Percentiles rank a stretch among this genome's conserved stretches.
phyloP scores from a whole-genome alignment of 1,140 invertebrate genomes.

The Conus ventricosus region DNA sequence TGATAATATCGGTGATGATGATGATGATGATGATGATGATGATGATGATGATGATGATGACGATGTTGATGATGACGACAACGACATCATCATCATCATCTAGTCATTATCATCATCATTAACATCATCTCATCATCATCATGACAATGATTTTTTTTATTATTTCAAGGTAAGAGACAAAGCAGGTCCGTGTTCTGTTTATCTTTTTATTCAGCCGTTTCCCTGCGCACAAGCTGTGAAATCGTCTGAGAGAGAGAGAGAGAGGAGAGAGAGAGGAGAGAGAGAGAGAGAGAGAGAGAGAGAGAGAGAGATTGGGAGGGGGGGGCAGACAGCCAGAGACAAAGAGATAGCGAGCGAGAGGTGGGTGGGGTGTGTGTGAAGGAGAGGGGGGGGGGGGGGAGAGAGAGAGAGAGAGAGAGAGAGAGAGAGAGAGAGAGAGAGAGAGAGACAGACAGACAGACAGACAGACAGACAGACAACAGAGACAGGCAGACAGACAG shows the following conservation, averaged over 20 bases:
- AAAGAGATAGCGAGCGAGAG: not conserved
- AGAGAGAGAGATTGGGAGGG: not conserved
- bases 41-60: too few species aligned
- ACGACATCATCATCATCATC: not conserved
- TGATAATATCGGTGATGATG: too few species aligned
- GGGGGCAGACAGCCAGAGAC: not conserved
- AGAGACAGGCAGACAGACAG: not conserved
- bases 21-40: too few species aligned
- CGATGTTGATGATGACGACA: not conserved
- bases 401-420: too few species aligned
- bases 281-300: conserved; percentile 7
- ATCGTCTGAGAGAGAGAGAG: not conserved
- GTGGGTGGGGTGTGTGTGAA: not conserved
- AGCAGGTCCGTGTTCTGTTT: not conserved
- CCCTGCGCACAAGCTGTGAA: not conserved
- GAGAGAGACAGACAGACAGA: too few species aligned
- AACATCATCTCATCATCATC: too few species aligned
- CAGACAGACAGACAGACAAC: not conserved
- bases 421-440: too few species aligned
- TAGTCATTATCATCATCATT: too few species aligned
- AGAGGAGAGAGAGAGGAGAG: not conserved
- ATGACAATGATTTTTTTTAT: not conserved
- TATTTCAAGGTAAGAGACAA: not conserved
- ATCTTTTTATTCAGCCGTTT: not conserved
- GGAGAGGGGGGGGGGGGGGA: not conserved